A percentile compares a stretch with the other conserved stretches of the same genome.
These are phyloP conservation scores for Platorchestia sp. DNA, from an alignment of 1,140 invertebrate species.

Conservation along the genomic window DNA sequence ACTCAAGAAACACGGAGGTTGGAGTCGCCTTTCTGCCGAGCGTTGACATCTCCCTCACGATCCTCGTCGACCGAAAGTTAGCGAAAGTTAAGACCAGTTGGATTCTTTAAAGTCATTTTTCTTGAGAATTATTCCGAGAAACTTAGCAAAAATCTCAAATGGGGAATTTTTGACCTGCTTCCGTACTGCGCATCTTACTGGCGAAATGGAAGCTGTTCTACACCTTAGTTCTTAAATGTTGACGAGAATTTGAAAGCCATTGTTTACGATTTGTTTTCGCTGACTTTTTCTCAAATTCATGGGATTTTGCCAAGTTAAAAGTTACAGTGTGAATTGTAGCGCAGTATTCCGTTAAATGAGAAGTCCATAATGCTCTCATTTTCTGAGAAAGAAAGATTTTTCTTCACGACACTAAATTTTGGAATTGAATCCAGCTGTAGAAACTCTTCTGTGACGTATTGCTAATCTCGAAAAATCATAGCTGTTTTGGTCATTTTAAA, in stretches of 20 bases:
- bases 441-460: background rate
- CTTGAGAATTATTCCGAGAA: background rate
- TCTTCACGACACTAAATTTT: too few relatives aligned
- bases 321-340: too few relatives aligned
- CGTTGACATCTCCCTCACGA: background rate
- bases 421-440: too few relatives aligned
- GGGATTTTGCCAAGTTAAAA: too few relatives aligned
- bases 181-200: background rate
- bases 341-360: too few relatives aligned
- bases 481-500: background rate
- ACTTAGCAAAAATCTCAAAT: background rate
- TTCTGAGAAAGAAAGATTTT: too few relatives aligned
- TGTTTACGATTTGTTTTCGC: too few relatives aligned
- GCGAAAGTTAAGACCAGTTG: conserved; percentile 6
- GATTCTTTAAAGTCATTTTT: background rate
- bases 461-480: background rate
- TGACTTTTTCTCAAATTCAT: too few relatives aligned
- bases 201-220: background rate
- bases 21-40: too few relatives aligned
- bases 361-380: too few relatives aligned
- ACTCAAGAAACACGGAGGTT: background rate
- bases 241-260: too few relatives aligned
- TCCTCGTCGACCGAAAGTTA: background rate
- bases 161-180: background rate
- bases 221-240: too few relatives aligned